Conservation (phyloP, 2,113 vertebrate species). For the Stercorarius parasiticus region DNA sequence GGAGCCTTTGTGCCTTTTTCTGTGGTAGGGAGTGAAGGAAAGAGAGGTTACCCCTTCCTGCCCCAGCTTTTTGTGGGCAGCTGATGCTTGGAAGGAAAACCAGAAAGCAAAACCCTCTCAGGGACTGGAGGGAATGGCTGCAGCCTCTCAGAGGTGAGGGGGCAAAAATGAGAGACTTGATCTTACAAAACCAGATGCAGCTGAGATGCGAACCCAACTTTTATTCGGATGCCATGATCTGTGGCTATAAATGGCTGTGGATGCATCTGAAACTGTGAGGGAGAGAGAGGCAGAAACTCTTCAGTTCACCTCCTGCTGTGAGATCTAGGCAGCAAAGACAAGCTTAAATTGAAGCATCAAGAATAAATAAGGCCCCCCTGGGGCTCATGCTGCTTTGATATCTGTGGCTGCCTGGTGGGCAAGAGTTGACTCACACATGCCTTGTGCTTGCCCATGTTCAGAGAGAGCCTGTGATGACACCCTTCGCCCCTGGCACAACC, state of each 20-base stretch:
- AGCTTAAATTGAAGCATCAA: conserved; percentile 11
- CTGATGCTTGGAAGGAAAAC: neutral
- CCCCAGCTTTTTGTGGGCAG: neutral
- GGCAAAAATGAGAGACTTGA: neutral
- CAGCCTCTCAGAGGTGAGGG: neutral
- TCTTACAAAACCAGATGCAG: neutral
- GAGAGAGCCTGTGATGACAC: neutral
- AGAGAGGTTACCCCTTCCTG: conserved; percentile 1
- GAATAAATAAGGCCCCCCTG: conserved; percentile 25
- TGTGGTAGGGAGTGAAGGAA: neutral
- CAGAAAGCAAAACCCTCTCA: neutral
- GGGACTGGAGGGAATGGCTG: neutral
- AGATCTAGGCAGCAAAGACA: neutral
- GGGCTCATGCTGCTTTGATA: neutral
- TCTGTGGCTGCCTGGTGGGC: neutral
- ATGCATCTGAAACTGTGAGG: neutral
- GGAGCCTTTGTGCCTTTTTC: conserved; percentile 11
- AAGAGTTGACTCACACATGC: neutral
- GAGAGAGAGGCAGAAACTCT: neutral
- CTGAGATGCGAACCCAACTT: neutral
- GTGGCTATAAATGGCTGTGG: conserved; percentile 5
- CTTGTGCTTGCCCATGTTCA: neutral
- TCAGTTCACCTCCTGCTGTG: neutral
- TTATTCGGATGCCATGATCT: neutral
- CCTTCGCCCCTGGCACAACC: neutral